phyloP scores from a whole-genome alignment of 2,113 vertebrate species.

The Calyptomena viridis region DNA sequence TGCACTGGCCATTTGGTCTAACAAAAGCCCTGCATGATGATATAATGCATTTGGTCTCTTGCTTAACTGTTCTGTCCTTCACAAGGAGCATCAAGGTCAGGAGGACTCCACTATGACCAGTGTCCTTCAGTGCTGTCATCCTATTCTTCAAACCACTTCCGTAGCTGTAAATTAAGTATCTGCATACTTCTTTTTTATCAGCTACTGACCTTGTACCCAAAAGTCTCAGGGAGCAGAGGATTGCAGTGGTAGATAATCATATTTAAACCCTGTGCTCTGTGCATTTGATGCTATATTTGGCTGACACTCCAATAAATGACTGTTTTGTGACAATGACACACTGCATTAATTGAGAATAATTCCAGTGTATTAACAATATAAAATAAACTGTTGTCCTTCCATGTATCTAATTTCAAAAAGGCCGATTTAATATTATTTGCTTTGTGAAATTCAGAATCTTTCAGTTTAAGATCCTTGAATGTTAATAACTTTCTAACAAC shows the following conservation, averaged over 20 bases:
- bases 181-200: not conserved
- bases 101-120: not conserved
- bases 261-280: not conserved
- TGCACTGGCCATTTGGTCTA: not conserved
- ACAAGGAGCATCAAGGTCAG: conserved; percentile 28
- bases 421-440: not conserved
- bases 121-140: not conserved
- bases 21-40: conserved; percentile 2
- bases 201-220: not conserved
- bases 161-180: not conserved
- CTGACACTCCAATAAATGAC: not conserved
- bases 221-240: not conserved
- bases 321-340: not conserved
- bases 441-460: not conserved
- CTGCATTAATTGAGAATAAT: not conserved
- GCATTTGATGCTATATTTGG: not conserved
- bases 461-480: not conserved
- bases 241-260: not conserved
- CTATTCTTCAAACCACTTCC: not conserved
- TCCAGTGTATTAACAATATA: not conserved
- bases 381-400: not conserved
- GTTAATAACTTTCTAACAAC: not conserved
- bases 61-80: not conserved
- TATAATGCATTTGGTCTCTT: not conserved
- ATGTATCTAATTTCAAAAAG: not conserved